Evolutionary conservation across 2,888 invertebrate genomes (phyloP).

Genomic region (Parnassius mnemosyne): DNA sequence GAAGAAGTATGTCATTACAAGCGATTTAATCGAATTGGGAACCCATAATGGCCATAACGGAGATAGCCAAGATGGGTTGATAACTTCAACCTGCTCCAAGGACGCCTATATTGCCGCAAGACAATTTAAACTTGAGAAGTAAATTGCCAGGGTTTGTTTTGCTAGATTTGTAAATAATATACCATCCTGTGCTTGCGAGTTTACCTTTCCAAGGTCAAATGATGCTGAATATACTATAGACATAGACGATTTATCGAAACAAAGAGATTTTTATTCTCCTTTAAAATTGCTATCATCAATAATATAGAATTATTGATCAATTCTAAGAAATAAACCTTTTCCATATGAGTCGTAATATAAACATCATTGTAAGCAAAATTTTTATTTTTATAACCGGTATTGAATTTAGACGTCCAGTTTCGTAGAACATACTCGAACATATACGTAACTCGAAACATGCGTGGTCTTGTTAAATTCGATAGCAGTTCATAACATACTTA

Average conservation of each 20-base stretch:
- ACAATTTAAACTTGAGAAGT: constrained; percentile 51
- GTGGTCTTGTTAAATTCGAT: not conserved
- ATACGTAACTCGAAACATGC: constrained; percentile 6
- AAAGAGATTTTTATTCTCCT: too few species aligned
- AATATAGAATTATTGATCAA: too few species aligned
- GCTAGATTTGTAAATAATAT: constrained; percentile 20
- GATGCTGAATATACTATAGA: too few species aligned
- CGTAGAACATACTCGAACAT: constrained; percentile 9
- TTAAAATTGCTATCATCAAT: too few species aligned
- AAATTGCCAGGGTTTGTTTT: constrained; percentile 37
- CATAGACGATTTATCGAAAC: too few species aligned
- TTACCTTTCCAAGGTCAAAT: too few species aligned
- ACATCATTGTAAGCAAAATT: constrained; percentile 2
- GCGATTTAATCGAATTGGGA: constrained; percentile 39
- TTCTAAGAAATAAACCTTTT: not conserved
- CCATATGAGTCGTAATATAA: constrained; percentile 6
- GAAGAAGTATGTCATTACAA: constrained; percentile 37
- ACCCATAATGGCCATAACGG: constrained; percentile 35
- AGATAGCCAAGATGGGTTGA: constrained; percentile 24
- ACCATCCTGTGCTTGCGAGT: too few species aligned
- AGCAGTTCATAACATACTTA: not conserved
- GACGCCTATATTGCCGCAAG: constrained; percentile 38
- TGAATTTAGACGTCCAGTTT: constrained; percentile 7
- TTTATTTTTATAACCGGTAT: constrained; percentile 11
- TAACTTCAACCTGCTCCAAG: constrained; percentile 34